These are phyloP conservation scores for Drosophila siamana DNA, from an alignment of 2,888 invertebrate species.

Conservation along the genomic window DNA sequence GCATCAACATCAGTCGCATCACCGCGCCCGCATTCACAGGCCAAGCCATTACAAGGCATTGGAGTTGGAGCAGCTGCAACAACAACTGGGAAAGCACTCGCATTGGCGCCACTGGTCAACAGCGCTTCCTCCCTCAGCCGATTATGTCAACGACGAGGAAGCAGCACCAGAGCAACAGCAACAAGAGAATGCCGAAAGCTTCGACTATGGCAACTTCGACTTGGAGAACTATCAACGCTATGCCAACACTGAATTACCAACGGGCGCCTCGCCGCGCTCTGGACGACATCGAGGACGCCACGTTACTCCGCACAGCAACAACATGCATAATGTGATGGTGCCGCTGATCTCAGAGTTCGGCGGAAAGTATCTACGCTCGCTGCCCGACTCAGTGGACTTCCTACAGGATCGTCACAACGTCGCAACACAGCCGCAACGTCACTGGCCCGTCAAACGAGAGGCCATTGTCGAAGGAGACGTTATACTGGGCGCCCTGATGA, in stretches of 20 bases:
- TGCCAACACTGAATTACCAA: slow-evolving; percentile 54
- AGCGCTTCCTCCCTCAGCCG: slow-evolving; percentile 22
- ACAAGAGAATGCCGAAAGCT: slow-evolving; percentile 16
- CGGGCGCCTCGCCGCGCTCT: slow-evolving; percentile 72
- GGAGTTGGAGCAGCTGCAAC: slow-evolving; percentile 58
- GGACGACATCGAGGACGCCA: slow-evolving; percentile 82
- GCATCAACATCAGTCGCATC: slow-evolving; percentile 26
- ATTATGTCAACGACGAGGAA: slow-evolving; percentile 65
- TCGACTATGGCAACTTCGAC: slow-evolving; percentile 58
- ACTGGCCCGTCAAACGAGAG: slow-evolving; percentile 92
- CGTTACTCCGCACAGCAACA: slow-evolving; percentile 30
- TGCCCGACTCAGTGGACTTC: slow-evolving; percentile 80
- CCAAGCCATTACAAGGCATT: slow-evolving; percentile 61
- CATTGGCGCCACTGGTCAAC: slow-evolving; percentile 31
- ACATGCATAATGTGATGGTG: slow-evolving; percentile 45
- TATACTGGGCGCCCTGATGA: slow-evolving; percentile 95
- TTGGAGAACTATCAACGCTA: slow-evolving; percentile 65
- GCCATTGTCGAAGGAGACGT: slow-evolving; percentile 94
- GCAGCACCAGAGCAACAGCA: slow-evolving; percentile 11
- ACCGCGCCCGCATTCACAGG: slow-evolving; percentile 28
- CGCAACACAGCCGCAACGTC: slow-evolving; percentile 70
- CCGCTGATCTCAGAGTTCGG: slow-evolving; percentile 47
- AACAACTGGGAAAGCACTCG: slow-evolving; percentile 71
- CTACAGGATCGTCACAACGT: slow-evolving; percentile 67
- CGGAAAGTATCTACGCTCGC: slow-evolving; percentile 74